Percentiles rank a stretch among this genome's conserved stretches.
Conservation (phyloP, 2,888 invertebrate species). For the Scelioninae gen. 2 region DNA sequence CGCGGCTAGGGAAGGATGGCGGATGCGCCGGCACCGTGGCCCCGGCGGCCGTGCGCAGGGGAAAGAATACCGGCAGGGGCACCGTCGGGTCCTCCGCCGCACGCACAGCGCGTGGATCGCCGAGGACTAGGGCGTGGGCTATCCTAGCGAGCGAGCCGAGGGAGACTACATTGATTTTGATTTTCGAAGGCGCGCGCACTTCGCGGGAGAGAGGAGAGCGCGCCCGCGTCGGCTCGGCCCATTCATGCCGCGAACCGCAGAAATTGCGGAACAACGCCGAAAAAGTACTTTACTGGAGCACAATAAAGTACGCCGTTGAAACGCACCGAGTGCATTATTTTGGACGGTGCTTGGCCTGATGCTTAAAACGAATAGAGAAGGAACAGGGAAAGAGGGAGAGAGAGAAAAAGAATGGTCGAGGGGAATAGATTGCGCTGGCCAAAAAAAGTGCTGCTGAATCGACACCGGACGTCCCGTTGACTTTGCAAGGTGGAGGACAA, state of each 20-base stretch:
- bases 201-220: constrained; percentile 47
- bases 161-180: constrained; percentile 72
- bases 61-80: not conserved
- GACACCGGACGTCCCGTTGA: no score
- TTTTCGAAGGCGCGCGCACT: constrained; percentile 72
- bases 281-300: constrained; percentile 21
- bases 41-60: constrained; percentile 50
- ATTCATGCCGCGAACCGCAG: constrained; percentile 63
- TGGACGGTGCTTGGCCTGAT: no score
- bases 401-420: no score
- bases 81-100: constrained; percentile 4
- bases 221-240: constrained; percentile 61
- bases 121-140: constrained; percentile 69
- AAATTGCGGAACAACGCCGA: not conserved
- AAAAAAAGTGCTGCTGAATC: no score
- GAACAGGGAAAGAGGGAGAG: no score
- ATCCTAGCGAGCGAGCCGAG: constrained; percentile 59
- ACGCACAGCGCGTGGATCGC: constrained; percentile 52
- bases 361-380: no score
- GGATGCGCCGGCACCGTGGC: constrained; percentile 35
- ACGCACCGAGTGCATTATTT: no score
- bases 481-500: no score
- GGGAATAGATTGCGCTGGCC: no score
- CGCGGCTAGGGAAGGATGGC: constrained; percentile 19
- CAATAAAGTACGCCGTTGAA: no score